Base-by-base conservation (phyloP, 2,113 vertebrate genomes). In the Eulemur macaco region DNA sequence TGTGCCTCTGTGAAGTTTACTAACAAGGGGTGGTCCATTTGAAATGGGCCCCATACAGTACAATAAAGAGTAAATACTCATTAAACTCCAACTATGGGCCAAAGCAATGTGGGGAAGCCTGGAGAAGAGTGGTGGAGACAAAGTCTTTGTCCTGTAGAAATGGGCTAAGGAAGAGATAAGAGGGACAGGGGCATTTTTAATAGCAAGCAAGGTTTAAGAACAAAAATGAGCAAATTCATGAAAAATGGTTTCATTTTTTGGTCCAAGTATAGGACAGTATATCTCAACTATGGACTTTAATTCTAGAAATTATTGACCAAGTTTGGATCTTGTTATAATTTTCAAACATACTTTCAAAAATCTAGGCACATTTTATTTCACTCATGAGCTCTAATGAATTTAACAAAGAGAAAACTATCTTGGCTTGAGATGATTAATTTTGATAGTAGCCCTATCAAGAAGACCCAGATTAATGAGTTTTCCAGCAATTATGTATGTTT, bases 361-460 rank as follows among this genome's bases (percentile, higher is more conserved):
- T n/a, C 88, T 31, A 77, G 47, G 42, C 85, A 88, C 68, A 39
- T 95, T 96, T 96, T 91, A 78, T 90, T 96, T 96, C 45, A 95
- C 39, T 84, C 27, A 80, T 34, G 18, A n/a, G 25, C 8, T 47
- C 39, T 85, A 95, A 85, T 93, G 80, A 96, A 73, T 89, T 73
- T 94, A 94, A 83, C 66, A 78, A 94, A 84, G 23, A 54, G 58
- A 93, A 85, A 96, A 91, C 11, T 56, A 56, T 74, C 63, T 91
- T 96, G 71, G 71, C 31, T 95, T 89, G 42, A 96, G 66, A 93
- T 93, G 85, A 96, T 93, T 94, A 95, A 96, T 96, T 95, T 91
- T 97, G 88, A 95, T 74, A 93, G 82, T 89, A 89, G 73, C 56
- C 80, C 12, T 81, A 91, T 91, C 60, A 95, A 63, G 21, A 91